Evolutionary conservation across 2,113 vertebrate species (phyloP).

Genomic region (Podarcis cretensis): DNA sequence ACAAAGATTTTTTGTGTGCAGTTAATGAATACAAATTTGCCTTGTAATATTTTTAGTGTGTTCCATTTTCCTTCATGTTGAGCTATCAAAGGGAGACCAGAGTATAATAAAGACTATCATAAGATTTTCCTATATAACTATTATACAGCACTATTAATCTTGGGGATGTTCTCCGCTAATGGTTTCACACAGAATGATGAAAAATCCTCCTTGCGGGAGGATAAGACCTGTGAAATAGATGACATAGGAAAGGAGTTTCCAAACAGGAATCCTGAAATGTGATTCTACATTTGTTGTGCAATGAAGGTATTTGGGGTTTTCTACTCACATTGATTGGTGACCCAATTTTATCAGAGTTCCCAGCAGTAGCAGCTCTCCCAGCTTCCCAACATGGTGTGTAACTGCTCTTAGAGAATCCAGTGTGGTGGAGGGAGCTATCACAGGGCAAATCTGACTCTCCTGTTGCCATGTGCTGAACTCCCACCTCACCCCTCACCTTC

Average conservation of each 20-base stretch:
- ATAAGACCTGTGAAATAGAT: background rate
- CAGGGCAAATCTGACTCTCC: no score
- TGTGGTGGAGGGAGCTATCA: no score
- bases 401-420: no score
- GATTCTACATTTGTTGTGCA: fast-evolving
- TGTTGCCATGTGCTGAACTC: no score
- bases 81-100: background rate
- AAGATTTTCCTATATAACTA: conserved; percentile 8
- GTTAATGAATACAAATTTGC: conserved; percentile 33
- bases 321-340: no score
- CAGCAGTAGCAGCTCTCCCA: no score
- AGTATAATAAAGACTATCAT: conserved; percentile 19
- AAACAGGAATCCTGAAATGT: background rate
- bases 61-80: conserved; percentile 33
- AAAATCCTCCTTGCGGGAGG: background rate
- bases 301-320: no score
- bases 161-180: background rate
- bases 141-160: conserved; percentile 8
- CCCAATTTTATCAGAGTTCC: no score
- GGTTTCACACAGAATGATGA: background rate
- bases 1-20: conserved; percentile 28
- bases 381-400: no score
- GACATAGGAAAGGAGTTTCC: background rate
- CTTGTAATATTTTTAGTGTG: conserved; percentile 23
- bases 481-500: no score